A percentile compares a stretch with the other conserved stretches of the same genome.
These are phyloP conservation scores for Poeciliopsis occidentalis DNA, from an alignment of 2,113 vertebrate species.

Conservation along the genomic window DNA sequence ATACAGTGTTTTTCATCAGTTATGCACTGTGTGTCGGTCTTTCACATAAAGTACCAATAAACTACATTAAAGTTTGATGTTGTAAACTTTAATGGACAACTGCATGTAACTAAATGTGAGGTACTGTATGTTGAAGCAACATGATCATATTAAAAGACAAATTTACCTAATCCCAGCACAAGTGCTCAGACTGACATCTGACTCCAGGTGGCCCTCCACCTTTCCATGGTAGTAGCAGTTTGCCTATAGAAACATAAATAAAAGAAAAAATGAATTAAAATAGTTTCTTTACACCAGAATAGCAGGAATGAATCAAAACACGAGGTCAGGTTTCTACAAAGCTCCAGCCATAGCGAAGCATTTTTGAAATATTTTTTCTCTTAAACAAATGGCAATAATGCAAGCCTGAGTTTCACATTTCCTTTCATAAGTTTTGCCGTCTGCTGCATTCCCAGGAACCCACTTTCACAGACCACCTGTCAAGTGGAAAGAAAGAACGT, in stretches of 20 bases:
- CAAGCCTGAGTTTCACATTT: slow-evolving; percentile 34
- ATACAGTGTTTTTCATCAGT: no score
- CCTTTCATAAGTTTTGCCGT: slow-evolving; percentile 15
- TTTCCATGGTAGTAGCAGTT: slow-evolving; percentile 85
- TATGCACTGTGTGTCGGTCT: no score
- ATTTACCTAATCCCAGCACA: slow-evolving; percentile 81
- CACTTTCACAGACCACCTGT: slow-evolving; percentile 63
- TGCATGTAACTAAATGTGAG: no score
- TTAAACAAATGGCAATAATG: neutral
- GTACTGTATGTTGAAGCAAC: neutral
- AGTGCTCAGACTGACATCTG: slow-evolving; percentile 80
- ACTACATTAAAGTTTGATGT: no score
- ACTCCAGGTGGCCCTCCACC: slow-evolving; percentile 71
- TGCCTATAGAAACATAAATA: slow-evolving; percentile 59
- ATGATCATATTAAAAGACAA: neutral
- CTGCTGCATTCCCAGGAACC: slow-evolving; percentile 44
- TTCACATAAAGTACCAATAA: no score
- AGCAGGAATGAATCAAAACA: neutral
- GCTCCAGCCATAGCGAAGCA: neutral
- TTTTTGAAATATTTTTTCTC: neutral
- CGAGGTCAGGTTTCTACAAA: neutral
- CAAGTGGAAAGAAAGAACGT: slow-evolving; percentile 31
- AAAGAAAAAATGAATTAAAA: slow-evolving; percentile 7
- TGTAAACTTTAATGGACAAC: no score
- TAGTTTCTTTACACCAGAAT: neutral